Evolutionary conservation across 2,888 invertebrate genomes (phyloP).

Genomic region (Priocnemis perturbator): DNA sequence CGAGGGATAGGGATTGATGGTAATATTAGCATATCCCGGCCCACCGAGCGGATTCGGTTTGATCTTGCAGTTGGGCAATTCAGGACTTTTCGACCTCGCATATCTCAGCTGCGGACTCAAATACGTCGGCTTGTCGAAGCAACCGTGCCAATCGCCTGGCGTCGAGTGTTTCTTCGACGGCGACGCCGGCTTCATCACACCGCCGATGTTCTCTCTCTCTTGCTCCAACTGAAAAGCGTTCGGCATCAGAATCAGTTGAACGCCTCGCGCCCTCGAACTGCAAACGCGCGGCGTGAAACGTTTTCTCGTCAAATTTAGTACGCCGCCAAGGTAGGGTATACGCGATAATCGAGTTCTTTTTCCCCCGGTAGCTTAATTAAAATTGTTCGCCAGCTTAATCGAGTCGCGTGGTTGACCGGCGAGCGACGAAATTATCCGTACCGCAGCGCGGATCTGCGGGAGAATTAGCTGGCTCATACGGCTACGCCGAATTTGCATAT

Average conservation of each 20-base stretch:
- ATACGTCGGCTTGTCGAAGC: slow-evolving; percentile 69
- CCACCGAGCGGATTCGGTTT: slow-evolving; percentile 73
- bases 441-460: no score
- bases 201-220: slow-evolving; percentile 25
- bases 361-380: neutral
- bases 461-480: no score
- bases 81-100: slow-evolving; percentile 23
- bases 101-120: slow-evolving; percentile 63
- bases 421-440: no score
- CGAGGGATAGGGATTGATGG: slow-evolving; percentile 74
- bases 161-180: slow-evolving; percentile 75
- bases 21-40: slow-evolving; percentile 77
- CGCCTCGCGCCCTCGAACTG: no score
- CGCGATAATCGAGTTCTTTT: slow-evolving; percentile 1
- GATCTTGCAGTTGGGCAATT: slow-evolving; percentile 59
- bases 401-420: neutral
- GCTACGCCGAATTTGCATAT: neutral
- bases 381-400: neutral
- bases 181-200: slow-evolving; percentile 53
- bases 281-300: neutral
- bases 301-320: neutral
- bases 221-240: slow-evolving; percentile 27
- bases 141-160: slow-evolving; percentile 78
- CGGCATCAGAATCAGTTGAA: neutral
- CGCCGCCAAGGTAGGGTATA: neutral